Evolutionary conservation across 2,888 invertebrate species (phyloP).

Genomic region (Argyresthia albistria): DNA sequence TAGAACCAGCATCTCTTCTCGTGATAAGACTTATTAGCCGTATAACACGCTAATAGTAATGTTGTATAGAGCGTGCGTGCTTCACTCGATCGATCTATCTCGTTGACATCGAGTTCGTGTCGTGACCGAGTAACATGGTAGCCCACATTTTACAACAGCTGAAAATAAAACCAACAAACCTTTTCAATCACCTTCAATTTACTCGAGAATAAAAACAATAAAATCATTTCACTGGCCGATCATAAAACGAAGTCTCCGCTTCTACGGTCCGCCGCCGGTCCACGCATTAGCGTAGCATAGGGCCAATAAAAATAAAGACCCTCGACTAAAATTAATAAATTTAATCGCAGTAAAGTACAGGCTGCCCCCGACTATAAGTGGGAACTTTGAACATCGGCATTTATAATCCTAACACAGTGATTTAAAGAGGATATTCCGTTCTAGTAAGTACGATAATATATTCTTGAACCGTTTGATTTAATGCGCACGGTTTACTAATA

Average conservation of each 20-base stretch:
- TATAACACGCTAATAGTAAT: too few relatives aligned
- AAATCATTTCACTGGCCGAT: neutral
- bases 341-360: slow-evolving; percentile 41
- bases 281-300: slow-evolving; percentile 18
- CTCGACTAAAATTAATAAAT: slow-evolving; percentile 44
- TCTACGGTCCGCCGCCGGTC: neutral
- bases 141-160: neutral
- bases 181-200: slow-evolving; percentile 3
- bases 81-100: too few relatives aligned
- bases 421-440: too few relatives aligned
- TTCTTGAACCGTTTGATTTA: too few relatives aligned
- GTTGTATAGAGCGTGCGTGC: too few relatives aligned
- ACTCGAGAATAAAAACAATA: neutral
- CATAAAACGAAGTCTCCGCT: neutral
- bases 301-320: slow-evolving; percentile 37
- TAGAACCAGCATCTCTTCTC: too few relatives aligned
- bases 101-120: too few relatives aligned
- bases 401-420: neutral
- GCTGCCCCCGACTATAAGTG: slow-evolving; percentile 31
- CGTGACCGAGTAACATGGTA: neutral
- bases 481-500: too few relatives aligned
- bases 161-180: neutral
- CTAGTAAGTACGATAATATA: too few relatives aligned
- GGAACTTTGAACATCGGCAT: slow-evolving; percentile 14
- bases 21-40: too few relatives aligned